These are phyloP conservation scores for Arctocebus calabarensis DNA, from an alignment of 2,797 vertebrate genomes.

Conservation along the genomic window DNA sequence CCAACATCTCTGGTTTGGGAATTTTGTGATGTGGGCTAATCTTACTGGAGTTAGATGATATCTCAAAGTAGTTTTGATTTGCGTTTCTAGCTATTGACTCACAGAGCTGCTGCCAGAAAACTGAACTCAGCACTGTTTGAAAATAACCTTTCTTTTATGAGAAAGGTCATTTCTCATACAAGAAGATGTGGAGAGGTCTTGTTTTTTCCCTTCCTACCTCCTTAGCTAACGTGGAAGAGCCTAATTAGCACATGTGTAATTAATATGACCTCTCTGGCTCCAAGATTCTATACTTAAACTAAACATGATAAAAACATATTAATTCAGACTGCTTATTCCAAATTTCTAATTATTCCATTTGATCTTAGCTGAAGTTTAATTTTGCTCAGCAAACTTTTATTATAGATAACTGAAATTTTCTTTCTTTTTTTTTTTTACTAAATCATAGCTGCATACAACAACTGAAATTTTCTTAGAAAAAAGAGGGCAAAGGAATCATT, in stretches of 20 bases:
- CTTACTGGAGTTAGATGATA: too few relatives aligned
- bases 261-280: neutral
- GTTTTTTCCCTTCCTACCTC: neutral
- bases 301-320: constrained; percentile 34
- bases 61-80: too few relatives aligned
- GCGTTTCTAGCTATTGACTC: too few relatives aligned
- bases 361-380: neutral
- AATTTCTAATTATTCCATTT: constrained; percentile 7
- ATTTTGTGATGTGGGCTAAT: too few relatives aligned
- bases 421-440: too few relatives aligned
- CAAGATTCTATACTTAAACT: neutral
- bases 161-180: too few relatives aligned
- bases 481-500: neutral
- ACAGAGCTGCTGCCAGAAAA: neutral
- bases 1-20: too few relatives aligned
- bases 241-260: neutral
- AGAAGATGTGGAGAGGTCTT: too few relatives aligned
- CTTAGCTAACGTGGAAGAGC: constrained; percentile 10
- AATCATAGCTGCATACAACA: too few relatives aligned
- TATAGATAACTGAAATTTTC: neutral
- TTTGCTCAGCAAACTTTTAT: constrained; percentile 49
- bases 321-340: neutral
- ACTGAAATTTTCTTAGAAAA: too few relatives aligned
- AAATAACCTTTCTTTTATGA: neutral
- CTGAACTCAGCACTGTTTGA: neutral